Conservation (phyloP, 2,113 vertebrate species). For the Gracilinanus agilis region DNA sequence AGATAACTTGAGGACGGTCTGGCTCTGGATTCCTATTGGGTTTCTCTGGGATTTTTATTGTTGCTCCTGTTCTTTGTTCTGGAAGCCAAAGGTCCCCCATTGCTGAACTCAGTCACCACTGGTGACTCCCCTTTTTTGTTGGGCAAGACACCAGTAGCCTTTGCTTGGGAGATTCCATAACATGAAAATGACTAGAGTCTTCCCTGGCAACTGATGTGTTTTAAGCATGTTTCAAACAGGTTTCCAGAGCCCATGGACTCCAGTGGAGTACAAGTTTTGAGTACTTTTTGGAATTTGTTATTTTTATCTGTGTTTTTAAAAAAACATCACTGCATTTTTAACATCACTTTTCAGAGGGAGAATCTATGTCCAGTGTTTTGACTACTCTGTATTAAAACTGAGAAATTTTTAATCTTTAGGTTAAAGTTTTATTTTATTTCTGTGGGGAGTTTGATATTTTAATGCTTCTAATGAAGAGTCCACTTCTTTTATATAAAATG, state of each 20-base stretch:
- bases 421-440: constrained; percentile 65
- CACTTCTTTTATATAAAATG: not conserved
- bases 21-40: not conserved
- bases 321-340: constrained; percentile 45
- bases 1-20: not conserved
- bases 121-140: not conserved
- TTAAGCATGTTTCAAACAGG: not conserved
- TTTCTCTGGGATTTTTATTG: not conserved
- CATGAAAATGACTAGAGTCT: not conserved
- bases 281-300: not conserved
- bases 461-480: not conserved
- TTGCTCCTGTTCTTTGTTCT: not conserved
- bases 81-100: not conserved
- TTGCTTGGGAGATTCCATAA: not conserved
- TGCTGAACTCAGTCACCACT: not conserved
- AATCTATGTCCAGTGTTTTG: constrained; percentile 51
- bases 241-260: constrained; percentile 16
- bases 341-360: constrained; percentile 36
- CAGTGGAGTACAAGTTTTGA: not conserved
- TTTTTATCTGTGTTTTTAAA: constrained; percentile 57
- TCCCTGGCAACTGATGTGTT: not conserved
- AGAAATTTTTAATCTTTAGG: constrained; percentile 54
- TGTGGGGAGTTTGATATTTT: not conserved
- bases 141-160: not conserved
- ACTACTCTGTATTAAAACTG: constrained; percentile 70